phyloP scores from a whole-genome alignment of 1,140 invertebrate genomes.

The Fopius arisanus region DNA sequence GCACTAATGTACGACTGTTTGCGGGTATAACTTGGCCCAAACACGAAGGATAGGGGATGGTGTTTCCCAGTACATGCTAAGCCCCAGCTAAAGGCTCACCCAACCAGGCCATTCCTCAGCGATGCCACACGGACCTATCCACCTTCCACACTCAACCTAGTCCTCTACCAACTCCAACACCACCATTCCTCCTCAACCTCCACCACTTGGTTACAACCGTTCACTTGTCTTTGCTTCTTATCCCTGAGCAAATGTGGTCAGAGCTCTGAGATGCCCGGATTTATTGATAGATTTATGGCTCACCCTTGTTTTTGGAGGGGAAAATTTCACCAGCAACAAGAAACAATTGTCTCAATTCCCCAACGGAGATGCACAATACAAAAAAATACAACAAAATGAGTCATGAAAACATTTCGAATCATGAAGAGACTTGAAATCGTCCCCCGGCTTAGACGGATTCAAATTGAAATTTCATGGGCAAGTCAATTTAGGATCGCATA shows the following conservation, averaged over 20 bases:
- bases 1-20: conserved; percentile 67
- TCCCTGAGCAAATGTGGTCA: conserved; percentile 59
- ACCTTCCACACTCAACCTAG: conserved; percentile 37
- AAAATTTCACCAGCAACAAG: background rate
- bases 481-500: no score
- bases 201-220: background rate
- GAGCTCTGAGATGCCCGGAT: conserved; percentile 48
- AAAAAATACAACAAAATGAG: no score
- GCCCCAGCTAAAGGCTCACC: conserved; percentile 62
- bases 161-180: conserved; percentile 7
- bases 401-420: no score
- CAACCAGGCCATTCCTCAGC: conserved; percentile 64
- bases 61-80: conserved; percentile 61
- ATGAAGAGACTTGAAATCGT: no score
- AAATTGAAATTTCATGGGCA: no score
- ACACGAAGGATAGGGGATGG: conserved; percentile 61
- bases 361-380: no score
- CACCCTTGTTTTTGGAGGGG: conserved; percentile 15
- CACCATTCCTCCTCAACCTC: background rate
- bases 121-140: conserved; percentile 54
- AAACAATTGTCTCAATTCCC: background rate
- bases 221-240: conserved; percentile 60
- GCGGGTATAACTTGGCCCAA: conserved; percentile 65
- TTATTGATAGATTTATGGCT: conserved; percentile 61
- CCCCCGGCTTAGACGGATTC: no score